These are phyloP conservation scores for Podarcis cretensis DNA, from an alignment of 2,113 vertebrate species.

Conservation along the genomic window DNA sequence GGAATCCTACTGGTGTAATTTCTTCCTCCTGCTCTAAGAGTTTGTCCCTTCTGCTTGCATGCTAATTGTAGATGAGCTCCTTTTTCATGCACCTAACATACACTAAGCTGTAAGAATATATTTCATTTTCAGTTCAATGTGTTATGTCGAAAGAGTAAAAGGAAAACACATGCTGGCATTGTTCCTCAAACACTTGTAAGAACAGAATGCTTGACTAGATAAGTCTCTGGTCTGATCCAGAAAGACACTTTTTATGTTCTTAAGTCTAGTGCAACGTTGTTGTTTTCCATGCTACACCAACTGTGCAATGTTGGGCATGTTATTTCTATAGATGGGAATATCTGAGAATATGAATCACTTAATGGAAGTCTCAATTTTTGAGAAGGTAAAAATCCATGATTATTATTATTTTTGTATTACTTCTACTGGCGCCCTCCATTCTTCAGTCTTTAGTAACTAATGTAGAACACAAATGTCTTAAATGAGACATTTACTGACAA, in stretches of 20 bases:
- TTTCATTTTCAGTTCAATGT: not conserved
- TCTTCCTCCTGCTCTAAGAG: not conserved
- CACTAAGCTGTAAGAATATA: not conserved
- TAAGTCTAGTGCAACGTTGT: not conserved
- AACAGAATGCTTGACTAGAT: too few species aligned
- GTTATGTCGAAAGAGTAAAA: not conserved
- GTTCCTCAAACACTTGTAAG: not conserved
- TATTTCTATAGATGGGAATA: not conserved
- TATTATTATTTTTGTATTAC: not conserved
- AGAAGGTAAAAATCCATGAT: not conserved
- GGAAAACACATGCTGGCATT: not conserved
- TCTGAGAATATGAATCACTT: not conserved
- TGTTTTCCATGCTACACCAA: not conserved
- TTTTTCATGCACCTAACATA: not conserved
- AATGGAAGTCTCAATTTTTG: not conserved
- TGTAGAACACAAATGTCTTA: not conserved
- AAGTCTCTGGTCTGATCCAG: too few species aligned
- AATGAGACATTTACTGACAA: not conserved
- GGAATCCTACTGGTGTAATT: too few species aligned
- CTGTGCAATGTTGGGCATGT: not conserved
- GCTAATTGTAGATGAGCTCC: too few species aligned
- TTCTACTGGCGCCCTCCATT: not conserved
- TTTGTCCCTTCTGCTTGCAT: too few species aligned
- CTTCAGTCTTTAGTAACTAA: not conserved
- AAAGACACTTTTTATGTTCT: too few species aligned